Evolutionary conservation across 2,888 invertebrate genomes (phyloP).

Genomic region (Pyrgus malvae): DNA sequence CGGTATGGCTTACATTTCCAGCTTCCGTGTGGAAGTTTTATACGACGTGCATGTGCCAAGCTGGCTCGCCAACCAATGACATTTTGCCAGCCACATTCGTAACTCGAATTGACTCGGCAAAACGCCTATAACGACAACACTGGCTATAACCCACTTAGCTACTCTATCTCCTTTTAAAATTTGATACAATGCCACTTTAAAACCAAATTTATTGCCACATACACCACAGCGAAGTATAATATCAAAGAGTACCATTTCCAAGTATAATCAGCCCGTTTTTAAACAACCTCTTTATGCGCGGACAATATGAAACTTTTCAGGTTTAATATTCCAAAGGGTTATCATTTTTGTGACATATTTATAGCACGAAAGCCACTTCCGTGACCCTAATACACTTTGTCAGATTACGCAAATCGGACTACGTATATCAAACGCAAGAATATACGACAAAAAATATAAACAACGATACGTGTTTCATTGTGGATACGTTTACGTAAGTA

Average conservation of each 20-base stretch:
- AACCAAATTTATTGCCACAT: not conserved
- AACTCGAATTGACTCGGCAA: constrained; percentile 27
- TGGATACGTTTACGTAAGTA: not conserved
- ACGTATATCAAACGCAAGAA: constrained; percentile 5
- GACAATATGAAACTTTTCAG: constrained; percentile 4
- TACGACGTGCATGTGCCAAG: constrained; percentile 45
- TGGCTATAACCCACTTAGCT: constrained; percentile 1
- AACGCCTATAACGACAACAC: constrained; percentile 20
- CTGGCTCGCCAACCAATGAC: constrained; percentile 39
- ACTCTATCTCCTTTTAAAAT: not conserved
- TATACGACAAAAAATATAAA: constrained; percentile 5
- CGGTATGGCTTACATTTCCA: constrained; percentile 27
- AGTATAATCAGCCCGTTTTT: not conserved
- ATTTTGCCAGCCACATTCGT: constrained; percentile 40
- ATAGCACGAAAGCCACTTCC: constrained; percentile 4
- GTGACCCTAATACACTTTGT: constrained; percentile 21
- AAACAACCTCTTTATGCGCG: not conserved
- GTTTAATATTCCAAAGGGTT: constrained; percentile 10
- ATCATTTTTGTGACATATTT: constrained; percentile 17
- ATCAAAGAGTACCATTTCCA: not conserved
- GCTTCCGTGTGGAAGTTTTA: constrained; percentile 45
- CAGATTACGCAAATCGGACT: constrained; percentile 12
- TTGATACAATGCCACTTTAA: constrained; percentile 3
- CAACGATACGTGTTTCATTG: not conserved
- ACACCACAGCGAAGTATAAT: not conserved